phyloP scores from a whole-genome alignment of 64 coral and sea anemone species.

The Hydrozoanthus tunicans region DNA sequence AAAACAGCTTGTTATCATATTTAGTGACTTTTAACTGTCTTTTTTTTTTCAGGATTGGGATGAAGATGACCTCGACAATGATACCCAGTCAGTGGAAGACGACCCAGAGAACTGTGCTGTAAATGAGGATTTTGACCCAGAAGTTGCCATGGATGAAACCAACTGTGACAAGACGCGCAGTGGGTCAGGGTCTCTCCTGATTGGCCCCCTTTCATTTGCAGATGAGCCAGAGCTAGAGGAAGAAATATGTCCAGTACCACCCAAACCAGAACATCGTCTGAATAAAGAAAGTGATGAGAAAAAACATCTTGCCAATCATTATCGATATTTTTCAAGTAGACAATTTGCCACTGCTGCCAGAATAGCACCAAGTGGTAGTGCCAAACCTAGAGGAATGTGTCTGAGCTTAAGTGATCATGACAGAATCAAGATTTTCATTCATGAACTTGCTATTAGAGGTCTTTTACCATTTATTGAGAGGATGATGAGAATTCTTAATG shows the following conservation, averaged over 20 bases:
- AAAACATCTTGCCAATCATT: constrained; percentile 88
- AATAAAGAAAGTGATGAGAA: constrained; percentile 58
- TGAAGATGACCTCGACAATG: constrained; percentile 64
- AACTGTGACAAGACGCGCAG: constrained; percentile 60
- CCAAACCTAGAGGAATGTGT: constrained; percentile 80
- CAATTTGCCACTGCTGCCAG: constrained; percentile 87
- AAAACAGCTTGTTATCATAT: too few relatives aligned
- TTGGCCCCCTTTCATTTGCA: constrained; percentile 94
- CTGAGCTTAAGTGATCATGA: constrained; percentile 98
- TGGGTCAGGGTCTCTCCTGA: constrained; percentile 84
- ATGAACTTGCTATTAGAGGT: constrained; percentile 95
- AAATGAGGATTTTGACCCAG: constrained; percentile 95
- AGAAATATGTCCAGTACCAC: constrained; percentile 18
- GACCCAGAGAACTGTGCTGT: constrained; percentile 93
- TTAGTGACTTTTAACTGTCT: too few relatives aligned
- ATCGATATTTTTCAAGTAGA: constrained; percentile 90
- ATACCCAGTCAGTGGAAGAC: constrained; percentile 71
- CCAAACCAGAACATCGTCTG: constrained; percentile 11
- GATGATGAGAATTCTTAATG: constrained; percentile 87
- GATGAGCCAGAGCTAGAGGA: constrained; percentile 57
- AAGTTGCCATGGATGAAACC: constrained; percentile 66
- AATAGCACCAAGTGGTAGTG: constrained; percentile 37
- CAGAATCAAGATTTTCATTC: constrained; percentile 98
- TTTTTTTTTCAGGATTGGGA: constrained; percentile 69
- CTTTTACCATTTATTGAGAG: constrained; percentile 94